Percentiles rank a stretch among this genome's conserved stretches.
phyloP scores from a whole-genome alignment of 2,797 vertebrate genomes.

The Aldrovandia affinis region DNA sequence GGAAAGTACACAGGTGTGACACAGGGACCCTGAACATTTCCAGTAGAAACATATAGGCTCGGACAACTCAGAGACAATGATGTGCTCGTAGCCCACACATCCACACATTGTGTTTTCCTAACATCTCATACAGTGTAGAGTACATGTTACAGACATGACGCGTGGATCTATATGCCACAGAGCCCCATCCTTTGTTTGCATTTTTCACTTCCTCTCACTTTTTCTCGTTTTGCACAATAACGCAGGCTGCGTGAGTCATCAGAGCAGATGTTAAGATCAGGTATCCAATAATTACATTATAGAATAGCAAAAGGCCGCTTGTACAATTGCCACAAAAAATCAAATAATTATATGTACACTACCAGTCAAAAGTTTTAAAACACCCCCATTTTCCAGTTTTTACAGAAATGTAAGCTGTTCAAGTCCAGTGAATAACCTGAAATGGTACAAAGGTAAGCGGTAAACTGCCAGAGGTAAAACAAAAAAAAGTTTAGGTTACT shows the following conservation, averaged over 20 bases:
- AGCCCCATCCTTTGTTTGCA: not conserved
- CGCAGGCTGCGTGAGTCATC: not conserved
- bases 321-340: too few species aligned
- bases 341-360: too few species aligned
- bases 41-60: not conserved
- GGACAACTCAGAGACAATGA: not conserved
- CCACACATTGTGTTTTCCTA: not conserved
- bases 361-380: too few species aligned
- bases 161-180: not conserved
- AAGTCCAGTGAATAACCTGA: too few species aligned
- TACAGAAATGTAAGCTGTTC: too few species aligned
- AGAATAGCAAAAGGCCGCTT: too few species aligned
- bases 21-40: not conserved
- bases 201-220: not conserved
- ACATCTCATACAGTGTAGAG: too few species aligned
- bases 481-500: too few species aligned
- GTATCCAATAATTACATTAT: not conserved
- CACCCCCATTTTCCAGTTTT: too few species aligned
- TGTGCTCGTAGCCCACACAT: not conserved
- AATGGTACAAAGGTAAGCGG: too few species aligned
- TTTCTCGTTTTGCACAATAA: not conserved
- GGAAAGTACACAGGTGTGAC: not conserved
- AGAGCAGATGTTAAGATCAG: not conserved
- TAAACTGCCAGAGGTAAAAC: too few species aligned
- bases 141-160: too few species aligned